These are phyloP conservation scores for Busseola fusca DNA, from an alignment of 2,888 invertebrate species.

Conservation along the genomic window DNA sequence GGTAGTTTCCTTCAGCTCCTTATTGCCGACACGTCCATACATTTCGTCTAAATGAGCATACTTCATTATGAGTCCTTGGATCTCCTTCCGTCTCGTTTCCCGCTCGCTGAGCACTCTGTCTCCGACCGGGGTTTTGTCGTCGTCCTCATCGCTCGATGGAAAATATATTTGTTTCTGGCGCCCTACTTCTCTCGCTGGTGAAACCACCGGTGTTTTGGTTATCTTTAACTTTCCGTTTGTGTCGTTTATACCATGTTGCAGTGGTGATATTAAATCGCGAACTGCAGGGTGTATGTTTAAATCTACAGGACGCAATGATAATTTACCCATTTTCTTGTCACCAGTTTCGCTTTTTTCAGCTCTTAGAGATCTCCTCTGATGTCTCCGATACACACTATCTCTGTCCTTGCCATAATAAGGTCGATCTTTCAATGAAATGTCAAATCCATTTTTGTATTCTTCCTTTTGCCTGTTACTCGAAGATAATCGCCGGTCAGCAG, in stretches of 20 bases:
- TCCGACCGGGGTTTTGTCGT: conserved; percentile 87
- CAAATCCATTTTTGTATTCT: conserved; percentile 81
- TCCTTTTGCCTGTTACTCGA: conserved; percentile 79
- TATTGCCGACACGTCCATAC: conserved; percentile 88
- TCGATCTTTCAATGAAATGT: conserved; percentile 74
- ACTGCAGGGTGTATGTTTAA: conserved; percentile 83
- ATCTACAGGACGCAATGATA: conserved; percentile 88
- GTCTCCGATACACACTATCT: conserved; percentile 85
- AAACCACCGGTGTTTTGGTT: conserved; percentile 81
- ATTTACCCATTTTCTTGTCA: conserved; percentile 84
- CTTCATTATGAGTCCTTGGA: conserved; percentile 94
- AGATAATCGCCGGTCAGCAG: conserved; percentile 82
- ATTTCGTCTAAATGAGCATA: conserved; percentile 94
- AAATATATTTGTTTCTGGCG: conserved; percentile 86
- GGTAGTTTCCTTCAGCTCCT: conserved; percentile 75
- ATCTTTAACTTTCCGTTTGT: conserved; percentile 69
- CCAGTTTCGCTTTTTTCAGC: conserved; percentile 90
- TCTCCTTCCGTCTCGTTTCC: conserved; percentile 94
- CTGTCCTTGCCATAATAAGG: conserved; percentile 83
- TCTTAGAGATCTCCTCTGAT: conserved; percentile 89
- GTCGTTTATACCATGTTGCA: conserved; percentile 78
- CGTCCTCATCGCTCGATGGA: conserved; percentile 87
- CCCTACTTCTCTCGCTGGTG: conserved; percentile 77
- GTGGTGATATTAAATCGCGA: conserved; percentile 88
- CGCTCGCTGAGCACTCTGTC: conserved; percentile 91